Evolutionary conservation across 1,140 invertebrate species (phyloP).

Genomic region (Zaprionus vittiger): DNA sequence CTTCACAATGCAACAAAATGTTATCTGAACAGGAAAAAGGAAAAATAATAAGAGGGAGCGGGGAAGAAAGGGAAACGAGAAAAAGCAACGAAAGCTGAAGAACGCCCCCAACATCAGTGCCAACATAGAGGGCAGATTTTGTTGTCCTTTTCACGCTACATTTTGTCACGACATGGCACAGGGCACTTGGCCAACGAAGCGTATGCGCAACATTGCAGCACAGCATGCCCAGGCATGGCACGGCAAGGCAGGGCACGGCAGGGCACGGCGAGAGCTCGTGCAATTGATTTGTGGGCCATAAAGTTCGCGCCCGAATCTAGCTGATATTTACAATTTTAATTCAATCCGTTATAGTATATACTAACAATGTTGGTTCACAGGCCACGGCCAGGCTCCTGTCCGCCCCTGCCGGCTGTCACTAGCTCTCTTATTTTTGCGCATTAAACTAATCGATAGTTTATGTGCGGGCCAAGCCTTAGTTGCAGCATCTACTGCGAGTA

Average conservation of each 20-base stretch:
- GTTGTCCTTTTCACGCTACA: conserved; percentile 33
- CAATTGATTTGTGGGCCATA: conserved; percentile 80
- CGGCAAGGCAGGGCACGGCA: background rate
- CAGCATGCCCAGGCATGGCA: background rate
- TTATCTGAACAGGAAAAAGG: conserved; percentile 11
- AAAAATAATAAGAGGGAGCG: background rate
- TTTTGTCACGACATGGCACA: conserved; percentile 42
- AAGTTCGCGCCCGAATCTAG: conserved; percentile 59
- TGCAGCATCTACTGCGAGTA: conserved; percentile 53
- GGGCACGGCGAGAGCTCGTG: conserved; percentile 36
- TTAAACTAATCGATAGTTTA: conserved; percentile 81
- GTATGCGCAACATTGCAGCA: conserved; percentile 53
- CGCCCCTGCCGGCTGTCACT: conserved; percentile 1
- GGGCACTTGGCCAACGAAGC: conserved; percentile 46
- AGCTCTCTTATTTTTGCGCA: conserved; percentile 66
- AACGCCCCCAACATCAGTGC: conserved; percentile 48
- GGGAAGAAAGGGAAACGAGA: background rate
- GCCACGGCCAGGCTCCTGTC: background rate
- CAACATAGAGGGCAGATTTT: conserved; percentile 31
- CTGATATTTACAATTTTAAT: conserved; percentile 80
- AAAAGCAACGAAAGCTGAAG: conserved; percentile 34
- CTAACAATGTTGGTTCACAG: conserved; percentile 5
- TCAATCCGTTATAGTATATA: conserved; percentile 59
- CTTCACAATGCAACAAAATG: background rate
- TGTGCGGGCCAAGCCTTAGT: conserved; percentile 47